Conservation (phyloP, 2,797 vertebrate species). For the Phrynocephalus forsythii region DNA sequence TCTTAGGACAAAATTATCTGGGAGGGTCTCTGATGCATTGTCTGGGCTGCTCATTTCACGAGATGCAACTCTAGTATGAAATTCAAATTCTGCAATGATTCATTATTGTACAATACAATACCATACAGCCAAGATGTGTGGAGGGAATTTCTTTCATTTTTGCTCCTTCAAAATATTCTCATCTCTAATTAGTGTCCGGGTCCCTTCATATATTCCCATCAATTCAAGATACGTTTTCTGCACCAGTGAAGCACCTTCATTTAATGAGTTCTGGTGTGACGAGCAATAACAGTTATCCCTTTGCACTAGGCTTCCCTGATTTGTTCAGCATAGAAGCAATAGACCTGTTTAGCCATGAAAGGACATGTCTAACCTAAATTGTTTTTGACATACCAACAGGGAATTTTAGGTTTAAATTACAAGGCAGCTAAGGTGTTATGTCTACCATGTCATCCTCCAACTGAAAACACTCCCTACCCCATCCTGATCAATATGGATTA, state of each 20-base stretch:
- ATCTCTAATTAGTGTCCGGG: conserved; percentile 50
- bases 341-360: not conserved
- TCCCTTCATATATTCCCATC: conserved; percentile 43
- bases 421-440: not conserved
- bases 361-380: not conserved
- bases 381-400: not conserved
- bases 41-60: conserved; percentile 1
- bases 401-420: conserved; percentile 17
- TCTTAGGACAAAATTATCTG: not conserved
- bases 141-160: conserved; percentile 44
- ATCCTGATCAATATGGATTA: not conserved
- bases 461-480: conserved; percentile 18
- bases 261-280: not conserved
- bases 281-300: rapidly evolving
- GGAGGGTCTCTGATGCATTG: not conserved
- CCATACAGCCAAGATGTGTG: conserved; percentile 27
- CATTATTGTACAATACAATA: conserved; percentile 27
- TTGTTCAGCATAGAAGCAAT: conserved; percentile 2
- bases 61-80: not conserved
- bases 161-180: conserved; percentile 35
- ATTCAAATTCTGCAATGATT: not conserved
- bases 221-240: conserved; percentile 39
- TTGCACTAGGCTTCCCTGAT: not conserved
- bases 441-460: not conserved
- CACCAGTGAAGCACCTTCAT: conserved; percentile 6